Percentiles rank a stretch among this genome's conserved stretches.
phyloP scores from a whole-genome alignment of 2,888 invertebrate species.

The Xestia c-nigrum region DNA sequence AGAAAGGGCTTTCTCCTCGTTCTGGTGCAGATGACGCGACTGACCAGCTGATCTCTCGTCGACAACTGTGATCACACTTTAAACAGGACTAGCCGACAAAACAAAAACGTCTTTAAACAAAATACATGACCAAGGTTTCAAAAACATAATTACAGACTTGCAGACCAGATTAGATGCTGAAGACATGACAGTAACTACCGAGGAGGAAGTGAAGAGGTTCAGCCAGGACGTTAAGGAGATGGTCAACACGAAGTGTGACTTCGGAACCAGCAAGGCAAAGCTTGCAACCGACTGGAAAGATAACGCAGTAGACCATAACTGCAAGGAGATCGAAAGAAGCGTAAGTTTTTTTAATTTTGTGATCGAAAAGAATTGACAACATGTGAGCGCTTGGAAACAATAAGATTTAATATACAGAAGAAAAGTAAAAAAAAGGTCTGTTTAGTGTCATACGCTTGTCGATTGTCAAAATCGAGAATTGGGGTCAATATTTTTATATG shows the following conservation, averaged over 20 bases:
- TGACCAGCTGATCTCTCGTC: neutral
- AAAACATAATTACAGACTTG: constrained; percentile 49
- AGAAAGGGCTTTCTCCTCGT: neutral
- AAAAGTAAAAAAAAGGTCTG: neutral
- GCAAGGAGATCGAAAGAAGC: constrained; percentile 57
- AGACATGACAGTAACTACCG: constrained; percentile 41
- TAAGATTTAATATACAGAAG: neutral
- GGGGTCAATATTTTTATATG: neutral
- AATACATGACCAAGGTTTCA: neutral
- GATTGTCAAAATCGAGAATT: neutral
- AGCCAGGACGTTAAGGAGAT: constrained; percentile 42
- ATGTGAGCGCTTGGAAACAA: neutral
- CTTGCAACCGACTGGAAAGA: constrained; percentile 64
- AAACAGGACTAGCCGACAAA: neutral
- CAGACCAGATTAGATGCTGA: constrained; percentile 35
- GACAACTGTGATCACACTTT: neutral
- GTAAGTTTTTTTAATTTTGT: constrained; percentile 40
- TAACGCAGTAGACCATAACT: constrained; percentile 61
- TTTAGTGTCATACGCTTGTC: neutral
- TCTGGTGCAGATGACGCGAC: no score
- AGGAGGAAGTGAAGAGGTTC: constrained; percentile 55
- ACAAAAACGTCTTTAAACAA: neutral
- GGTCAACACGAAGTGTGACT: constrained; percentile 63
- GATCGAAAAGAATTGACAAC: no score
- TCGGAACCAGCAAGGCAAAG: constrained; percentile 34